Percentiles rank a stretch among this genome's conserved stretches.
Evolutionary conservation across 1,140 invertebrate genomes (phyloP).

Genomic region (Marisa cornuarietis): DNA sequence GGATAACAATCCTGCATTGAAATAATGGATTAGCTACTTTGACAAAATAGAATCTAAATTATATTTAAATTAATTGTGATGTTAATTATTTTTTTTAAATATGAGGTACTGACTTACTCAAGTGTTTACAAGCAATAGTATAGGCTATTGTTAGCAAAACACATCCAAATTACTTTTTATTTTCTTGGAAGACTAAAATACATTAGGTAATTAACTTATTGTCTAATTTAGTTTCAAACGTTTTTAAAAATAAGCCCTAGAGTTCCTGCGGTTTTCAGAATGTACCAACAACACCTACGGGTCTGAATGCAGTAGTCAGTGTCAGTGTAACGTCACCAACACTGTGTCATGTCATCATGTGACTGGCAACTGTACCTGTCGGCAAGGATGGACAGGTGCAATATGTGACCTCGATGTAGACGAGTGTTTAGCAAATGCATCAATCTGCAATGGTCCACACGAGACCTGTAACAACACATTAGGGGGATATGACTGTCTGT

Average conservation of each 20-base stretch:
- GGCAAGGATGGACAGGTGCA: constrained; percentile 5
- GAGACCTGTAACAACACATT: background rate
- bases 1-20: no score
- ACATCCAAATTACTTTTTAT: no score
- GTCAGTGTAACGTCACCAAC: background rate
- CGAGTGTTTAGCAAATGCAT: constrained; percentile 28
- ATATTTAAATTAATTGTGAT: no score
- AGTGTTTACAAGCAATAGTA: constrained; percentile 1
- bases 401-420: background rate
- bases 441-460: background rate
- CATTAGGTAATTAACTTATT: no score
- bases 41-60: no score
- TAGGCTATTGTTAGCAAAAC: background rate
- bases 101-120: no score
- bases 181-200: no score
- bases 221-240: no score
- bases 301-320: background rate
- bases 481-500: background rate
- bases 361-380: constrained; percentile 7
- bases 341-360: constrained; percentile 2
- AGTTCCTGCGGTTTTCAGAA: no score
- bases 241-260: no score
- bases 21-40: no score
- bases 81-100: no score
- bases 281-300: background rate